Evolutionary conservation across 30 jellyfish, hydroid and myxozoan species (phyloP).

Genomic region (Pseudorhiza aurosa): DNA sequence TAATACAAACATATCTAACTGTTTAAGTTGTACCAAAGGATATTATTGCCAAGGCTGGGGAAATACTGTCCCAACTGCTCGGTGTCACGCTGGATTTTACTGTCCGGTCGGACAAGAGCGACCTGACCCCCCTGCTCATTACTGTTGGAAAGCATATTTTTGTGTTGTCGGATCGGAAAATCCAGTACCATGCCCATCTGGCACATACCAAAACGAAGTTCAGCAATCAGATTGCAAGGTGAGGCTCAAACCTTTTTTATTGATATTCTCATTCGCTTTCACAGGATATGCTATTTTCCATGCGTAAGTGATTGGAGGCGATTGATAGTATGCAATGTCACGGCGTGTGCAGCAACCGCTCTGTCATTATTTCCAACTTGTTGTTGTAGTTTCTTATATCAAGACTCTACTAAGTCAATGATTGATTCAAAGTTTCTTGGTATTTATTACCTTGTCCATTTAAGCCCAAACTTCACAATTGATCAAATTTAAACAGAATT

Average conservation of each 20-base stretch:
- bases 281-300: no score
- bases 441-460: no score
- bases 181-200: slow-evolving; percentile 83
- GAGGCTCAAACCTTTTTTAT: neutral
- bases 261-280: neutral
- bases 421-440: no score
- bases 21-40: slow-evolving; percentile 89
- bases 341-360: no score
- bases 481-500: no score
- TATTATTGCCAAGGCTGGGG: slow-evolving; percentile 94
- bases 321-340: no score
- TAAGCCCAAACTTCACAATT: no score
- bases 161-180: slow-evolving; percentile 74
- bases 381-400: no score
- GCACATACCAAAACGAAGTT: slow-evolving; percentile 88
- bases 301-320: no score
- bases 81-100: slow-evolving; percentile 86
- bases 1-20: slow-evolving; percentile 62
- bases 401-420: no score
- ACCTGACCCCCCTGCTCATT: slow-evolving; percentile 75
- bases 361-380: no score
- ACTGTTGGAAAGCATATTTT: slow-evolving; percentile 82
- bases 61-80: slow-evolving; percentile 78
- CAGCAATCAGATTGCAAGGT: slow-evolving; percentile 92
- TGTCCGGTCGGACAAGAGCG: slow-evolving; percentile 92